Evolutionary conservation across 1,140 invertebrate species (phyloP).

Genomic region (Linepithema humile): DNA sequence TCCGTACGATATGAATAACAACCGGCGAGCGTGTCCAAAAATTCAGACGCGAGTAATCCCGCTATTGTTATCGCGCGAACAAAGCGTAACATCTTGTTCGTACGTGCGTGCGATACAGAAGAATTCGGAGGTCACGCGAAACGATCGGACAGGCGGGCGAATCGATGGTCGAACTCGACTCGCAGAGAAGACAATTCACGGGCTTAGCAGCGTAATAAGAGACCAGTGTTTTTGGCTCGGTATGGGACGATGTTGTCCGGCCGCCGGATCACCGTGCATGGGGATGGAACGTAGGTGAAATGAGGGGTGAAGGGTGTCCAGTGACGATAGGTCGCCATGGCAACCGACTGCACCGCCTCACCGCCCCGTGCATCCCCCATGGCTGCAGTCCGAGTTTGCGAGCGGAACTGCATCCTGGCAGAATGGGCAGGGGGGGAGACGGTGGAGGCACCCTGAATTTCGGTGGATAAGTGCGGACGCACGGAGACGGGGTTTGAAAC

Average conservation of each 20-base stretch:
- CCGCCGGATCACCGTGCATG: slow-evolving; percentile 77
- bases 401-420: slow-evolving; percentile 76
- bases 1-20: slow-evolving; percentile 12
- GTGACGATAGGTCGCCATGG: slow-evolving; percentile 83
- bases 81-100: slow-evolving; percentile 55
- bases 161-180: slow-evolving; percentile 56
- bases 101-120: slow-evolving; percentile 10
- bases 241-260: slow-evolving; percentile 81
- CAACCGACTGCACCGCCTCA: slow-evolving; percentile 83
- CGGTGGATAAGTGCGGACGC: slow-evolving; percentile 71
- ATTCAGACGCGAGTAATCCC: slow-evolving; percentile 22
- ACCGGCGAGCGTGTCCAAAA: neutral
- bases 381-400: slow-evolving; percentile 82
- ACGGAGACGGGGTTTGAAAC: slow-evolving; percentile 54
- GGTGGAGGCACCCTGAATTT: slow-evolving; percentile 73
- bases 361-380: slow-evolving; percentile 78
- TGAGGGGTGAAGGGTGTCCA: slow-evolving; percentile 80
- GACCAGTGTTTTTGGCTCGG: slow-evolving; percentile 83
- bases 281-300: slow-evolving; percentile 74
- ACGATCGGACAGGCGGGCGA: slow-evolving; percentile 52
- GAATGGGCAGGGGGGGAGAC: slow-evolving; percentile 52
- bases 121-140: slow-evolving; percentile 27
- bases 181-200: slow-evolving; percentile 81
- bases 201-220: slow-evolving; percentile 83
- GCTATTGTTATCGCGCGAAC: slow-evolving; percentile 24